Evolutionary conservation across 2,888 invertebrate species (phyloP), one percentile per base, ranked within the genome.

Genomic region (Anarsia innoxiella): DNA sequence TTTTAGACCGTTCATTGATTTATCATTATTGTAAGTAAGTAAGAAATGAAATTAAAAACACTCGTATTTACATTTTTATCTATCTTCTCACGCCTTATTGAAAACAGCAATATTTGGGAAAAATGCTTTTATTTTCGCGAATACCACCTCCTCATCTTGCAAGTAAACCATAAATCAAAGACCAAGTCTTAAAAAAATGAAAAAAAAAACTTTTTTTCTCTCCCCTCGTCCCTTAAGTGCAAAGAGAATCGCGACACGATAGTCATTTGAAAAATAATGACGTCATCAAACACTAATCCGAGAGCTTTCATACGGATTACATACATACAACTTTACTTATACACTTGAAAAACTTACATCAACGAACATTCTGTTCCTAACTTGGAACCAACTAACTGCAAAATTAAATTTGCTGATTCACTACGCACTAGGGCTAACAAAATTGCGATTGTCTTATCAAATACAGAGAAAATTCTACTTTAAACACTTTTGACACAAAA

Each of bases 241-340:
- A 49, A 51, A 64, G 63, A 69, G 67, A 76, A 78, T 77, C 68
- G 79, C 74, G 66, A 82, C 77, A 68, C 71, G 76, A 82, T 76
- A 66, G 73, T 76, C 76, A 76, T 83, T 76, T 67, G 70, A 64
- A 70, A 77, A 82, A 82, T 84, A 84, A 84, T 84, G 84, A 84
- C 69, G 79, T 83, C 84, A 84, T 83, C 83, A 84, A 83, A 84
- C 79, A 78, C 83, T 84, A 84, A 84, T 84, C 82, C 77, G 55
- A 74, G 77, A 79, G 84, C 84, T 84, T 84, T 84, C 83, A 79
- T 82, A 80, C 79, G 83, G 80, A 84, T 84, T 84, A 79, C 70
- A 66, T 44, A 50, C 42, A 40, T 39, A 45, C 65, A 61, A 38
- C 25, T 25, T 25, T 25, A 10, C 12, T 23, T 26, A n/a, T 6